Conservation (phyloP, 2,888 invertebrate genomes). For the Oxytorus armatus region DNA sequence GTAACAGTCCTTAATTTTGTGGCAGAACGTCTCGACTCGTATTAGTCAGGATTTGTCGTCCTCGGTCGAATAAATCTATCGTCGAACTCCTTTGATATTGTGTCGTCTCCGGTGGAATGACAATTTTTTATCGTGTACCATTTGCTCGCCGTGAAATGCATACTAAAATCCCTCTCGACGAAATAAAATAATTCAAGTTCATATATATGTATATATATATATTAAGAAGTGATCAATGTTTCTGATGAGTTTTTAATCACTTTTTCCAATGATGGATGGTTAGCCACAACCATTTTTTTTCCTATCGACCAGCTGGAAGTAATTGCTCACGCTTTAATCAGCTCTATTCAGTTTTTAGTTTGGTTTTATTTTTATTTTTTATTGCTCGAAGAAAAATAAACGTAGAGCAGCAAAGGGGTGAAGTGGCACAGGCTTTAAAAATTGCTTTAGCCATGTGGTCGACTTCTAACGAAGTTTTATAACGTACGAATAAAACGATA, state of each 20-base stretch:
- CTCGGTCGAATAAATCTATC: constrained; percentile 18
- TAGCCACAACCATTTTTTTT: too few relatives aligned
- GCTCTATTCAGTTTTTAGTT: too few relatives aligned
- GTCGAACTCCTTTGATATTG: constrained; percentile 20
- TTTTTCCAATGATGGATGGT: background rate
- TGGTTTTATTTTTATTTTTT: too few relatives aligned
- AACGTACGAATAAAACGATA: too few relatives aligned
- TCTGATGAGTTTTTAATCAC: background rate
- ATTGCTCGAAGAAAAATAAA: too few relatives aligned
- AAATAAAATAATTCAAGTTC: background rate
- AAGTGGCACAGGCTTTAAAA: too few relatives aligned
- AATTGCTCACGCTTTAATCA: too few relatives aligned
- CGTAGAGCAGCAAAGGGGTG: too few relatives aligned
- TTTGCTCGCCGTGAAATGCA: background rate
- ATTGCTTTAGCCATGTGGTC: too few relatives aligned
- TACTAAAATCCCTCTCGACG: background rate
- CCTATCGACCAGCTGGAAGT: too few relatives aligned
- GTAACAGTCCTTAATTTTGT: constrained; percentile 77
- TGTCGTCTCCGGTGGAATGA: background rate
- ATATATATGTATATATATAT: too few relatives aligned
- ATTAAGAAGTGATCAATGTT: background rate
- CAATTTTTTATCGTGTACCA: background rate
- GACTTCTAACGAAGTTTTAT: too few relatives aligned
- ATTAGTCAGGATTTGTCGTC: constrained; percentile 77
- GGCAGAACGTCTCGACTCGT: constrained; percentile 73